Evolutionary conservation across 2,888 invertebrate species (phyloP), one percentile per base, ranked within the genome.

Genomic region (Heliconius erato): DNA sequence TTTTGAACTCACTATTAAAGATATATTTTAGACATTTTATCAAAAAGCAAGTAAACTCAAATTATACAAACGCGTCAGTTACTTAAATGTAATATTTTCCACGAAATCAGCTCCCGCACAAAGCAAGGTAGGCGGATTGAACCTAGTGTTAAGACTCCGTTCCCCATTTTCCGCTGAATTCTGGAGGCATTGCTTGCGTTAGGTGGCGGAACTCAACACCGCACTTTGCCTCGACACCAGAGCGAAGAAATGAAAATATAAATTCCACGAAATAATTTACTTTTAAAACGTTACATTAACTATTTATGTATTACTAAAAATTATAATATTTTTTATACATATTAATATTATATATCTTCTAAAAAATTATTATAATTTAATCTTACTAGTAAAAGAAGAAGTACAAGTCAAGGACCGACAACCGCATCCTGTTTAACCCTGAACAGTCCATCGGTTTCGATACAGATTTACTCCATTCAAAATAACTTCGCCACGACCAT

Each of bases 381-480:
- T n/a, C n/a, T 7, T 63, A 23, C 14, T 63, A 26, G 76, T 76
- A 63, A 76, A 35, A 76, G 63, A 76, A 40, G 63, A 72, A 35
- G 63, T 76, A 76, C n/a, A 68, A 68, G 78, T 19, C 14, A 49
- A 68, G 5, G 28, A 68, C 35, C 63, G 63, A 44, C 67, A 68
- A 78, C 78, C 78, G 65, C 78, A 78, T 78, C 78, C 78, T 78
- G 78, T 49, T 67, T 32, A 78, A 78, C 78, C 65, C 44, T 65
- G 65, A 67, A 67, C 28, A 49, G 44, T 44, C 44, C 67, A 28
- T 32, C 49, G 67, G 26, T 78, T 68, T 68, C 68, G 67, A 49
- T 49, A 67, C 78, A 67, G 28, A 67, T 78, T 78, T 28, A 78
- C 19, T 78, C 19, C 40, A 78, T 67, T 67, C 78, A 78, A 49